Conservation (phyloP, 2,888 invertebrate genomes). For the Suillia variegata region DNA sequence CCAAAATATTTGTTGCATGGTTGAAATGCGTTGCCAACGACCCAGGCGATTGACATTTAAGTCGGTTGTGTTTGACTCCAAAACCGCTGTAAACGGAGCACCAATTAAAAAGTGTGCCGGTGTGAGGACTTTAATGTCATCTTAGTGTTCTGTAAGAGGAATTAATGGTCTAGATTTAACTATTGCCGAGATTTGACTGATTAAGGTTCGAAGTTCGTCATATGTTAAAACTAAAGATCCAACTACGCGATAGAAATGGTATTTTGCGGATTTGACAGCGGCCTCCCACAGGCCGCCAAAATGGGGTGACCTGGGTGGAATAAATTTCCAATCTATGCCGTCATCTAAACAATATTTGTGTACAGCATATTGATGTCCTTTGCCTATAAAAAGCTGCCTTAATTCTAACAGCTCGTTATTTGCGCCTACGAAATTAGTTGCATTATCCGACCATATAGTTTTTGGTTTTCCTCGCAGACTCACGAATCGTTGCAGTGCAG, state of each 20-base stretch:
- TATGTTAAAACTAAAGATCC: neutral
- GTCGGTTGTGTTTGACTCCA: neutral
- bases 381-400: neutral
- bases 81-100: neutral
- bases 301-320: conserved; percentile 18
- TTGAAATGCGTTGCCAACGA: neutral
- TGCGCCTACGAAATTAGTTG: conserved; percentile 17
- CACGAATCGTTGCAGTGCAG: conserved; percentile 13
- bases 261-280: conserved; percentile 5
- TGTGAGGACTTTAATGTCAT: conserved; percentile 6
- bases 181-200: conserved; percentile 12
- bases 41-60: neutral
- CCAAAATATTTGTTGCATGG: conserved; percentile 3
- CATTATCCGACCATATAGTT: conserved; percentile 13
- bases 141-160: conserved; percentile 7
- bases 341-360: neutral
- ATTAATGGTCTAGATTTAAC: conserved; percentile 12
- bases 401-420: conserved; percentile 10
- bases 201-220: conserved; percentile 11
- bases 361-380: conserved; percentile 2
- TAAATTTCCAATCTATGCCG: conserved; percentile 14
- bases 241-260: conserved; percentile 8
- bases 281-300: conserved; percentile 14
- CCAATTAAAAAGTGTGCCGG: neutral
- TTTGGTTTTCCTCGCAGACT: conserved; percentile 1